These are phyloP conservation scores for Acholoe squamosa DNA, from an alignment of 2,888 invertebrate species.

Conservation along the genomic window DNA sequence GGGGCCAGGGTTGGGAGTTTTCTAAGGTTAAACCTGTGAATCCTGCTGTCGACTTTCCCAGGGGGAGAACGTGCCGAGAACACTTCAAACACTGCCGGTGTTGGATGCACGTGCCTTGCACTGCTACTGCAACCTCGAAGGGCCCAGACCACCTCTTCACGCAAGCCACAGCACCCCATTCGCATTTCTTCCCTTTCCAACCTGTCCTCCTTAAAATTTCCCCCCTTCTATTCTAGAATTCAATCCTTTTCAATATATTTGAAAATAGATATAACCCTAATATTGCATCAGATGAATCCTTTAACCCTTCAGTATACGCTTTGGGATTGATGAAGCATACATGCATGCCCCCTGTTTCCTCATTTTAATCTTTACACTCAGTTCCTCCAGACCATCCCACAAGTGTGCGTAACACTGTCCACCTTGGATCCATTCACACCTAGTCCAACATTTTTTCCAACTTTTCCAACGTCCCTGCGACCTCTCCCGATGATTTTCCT, in stretches of 20 bases:
- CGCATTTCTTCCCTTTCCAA: no score
- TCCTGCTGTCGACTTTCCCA: conserved; percentile 48
- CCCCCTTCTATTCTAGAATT: no score
- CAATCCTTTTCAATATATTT: no score
- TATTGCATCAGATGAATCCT: no score
- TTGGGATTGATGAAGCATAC: no score
- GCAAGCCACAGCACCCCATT: neutral
- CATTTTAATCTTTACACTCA: no score
- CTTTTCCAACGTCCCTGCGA: no score
- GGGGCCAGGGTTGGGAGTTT: neutral
- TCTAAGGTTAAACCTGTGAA: conserved; percentile 30
- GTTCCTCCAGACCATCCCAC: neutral
- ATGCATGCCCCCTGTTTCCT: no score
- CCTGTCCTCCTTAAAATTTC: neutral
- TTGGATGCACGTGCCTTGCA: conserved; percentile 18
- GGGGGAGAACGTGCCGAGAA: conserved; percentile 21
- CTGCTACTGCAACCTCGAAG: neutral
- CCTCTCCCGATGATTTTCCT: neutral
- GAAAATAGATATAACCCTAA: no score
- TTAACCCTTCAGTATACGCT: no score
- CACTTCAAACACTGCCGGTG: conserved; percentile 36
- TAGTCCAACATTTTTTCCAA: no score
- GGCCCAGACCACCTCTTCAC: neutral
- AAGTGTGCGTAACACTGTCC: neutral
- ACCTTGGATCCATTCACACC: neutral